Percentiles rank a stretch among this genome's conserved stretches.
These are phyloP conservation scores for Platycercus adscitus DNA, from an alignment of 2,113 vertebrate species.

Conservation along the genomic window DNA sequence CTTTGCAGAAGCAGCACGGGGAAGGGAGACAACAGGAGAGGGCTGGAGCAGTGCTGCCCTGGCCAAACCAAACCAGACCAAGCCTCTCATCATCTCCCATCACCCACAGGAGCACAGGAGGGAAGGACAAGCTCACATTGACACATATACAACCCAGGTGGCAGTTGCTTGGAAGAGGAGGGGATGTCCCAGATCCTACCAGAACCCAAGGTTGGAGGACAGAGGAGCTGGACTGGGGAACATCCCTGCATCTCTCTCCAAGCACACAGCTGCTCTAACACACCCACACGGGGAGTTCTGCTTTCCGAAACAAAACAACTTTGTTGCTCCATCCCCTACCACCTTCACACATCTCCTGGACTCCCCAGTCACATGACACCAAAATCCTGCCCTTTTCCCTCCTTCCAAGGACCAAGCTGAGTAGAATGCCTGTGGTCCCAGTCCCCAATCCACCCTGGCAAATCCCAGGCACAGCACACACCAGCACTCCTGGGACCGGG, in stretches of 20 bases:
- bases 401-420: fast-evolving
- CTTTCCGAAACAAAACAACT: not conserved
- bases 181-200: no score
- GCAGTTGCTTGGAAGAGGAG: not conserved
- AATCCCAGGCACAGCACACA: not conserved
- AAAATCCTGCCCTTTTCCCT: not conserved
- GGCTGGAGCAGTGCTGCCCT: not conserved
- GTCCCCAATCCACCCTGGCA: not conserved
- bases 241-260: fast-evolving
- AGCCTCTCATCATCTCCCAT: not conserved
- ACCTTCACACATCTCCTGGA: not conserved
- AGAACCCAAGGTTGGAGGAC: not conserved
- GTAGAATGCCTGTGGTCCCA: fast-evolving
- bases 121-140: not conserved
- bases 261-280: not conserved
- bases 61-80: fast-evolving
- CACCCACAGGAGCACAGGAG: fast-evolving
- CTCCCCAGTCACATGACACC: no score
- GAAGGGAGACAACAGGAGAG: not conserved
- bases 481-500: not conserved
- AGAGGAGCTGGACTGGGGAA: not conserved
- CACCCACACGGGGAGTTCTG: not conserved
- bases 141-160: fast-evolving
- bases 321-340: not conserved
- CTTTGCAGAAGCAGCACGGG: not conserved